phyloP scores from a whole-genome alignment of 2,113 vertebrate genomes.

The Brachyhypopomus occidentalis region DNA sequence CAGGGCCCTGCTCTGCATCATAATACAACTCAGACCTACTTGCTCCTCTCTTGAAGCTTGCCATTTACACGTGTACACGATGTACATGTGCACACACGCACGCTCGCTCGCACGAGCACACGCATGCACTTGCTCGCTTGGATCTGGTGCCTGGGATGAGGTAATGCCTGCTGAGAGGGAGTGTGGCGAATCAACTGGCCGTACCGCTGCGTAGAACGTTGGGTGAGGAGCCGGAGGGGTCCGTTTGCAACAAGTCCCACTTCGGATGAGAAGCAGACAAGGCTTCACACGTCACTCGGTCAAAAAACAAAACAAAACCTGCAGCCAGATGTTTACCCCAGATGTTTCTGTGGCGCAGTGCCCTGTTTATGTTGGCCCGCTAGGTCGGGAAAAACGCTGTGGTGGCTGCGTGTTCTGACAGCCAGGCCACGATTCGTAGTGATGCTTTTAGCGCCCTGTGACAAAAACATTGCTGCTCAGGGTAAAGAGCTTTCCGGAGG shows the following conservation, averaged over 20 bases:
- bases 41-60: conserved; percentile 24
- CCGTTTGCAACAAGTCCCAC: neutral
- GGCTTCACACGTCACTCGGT: conserved; percentile 17
- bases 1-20: conserved; percentile 52
- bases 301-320: neutral
- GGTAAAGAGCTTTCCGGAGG: conserved; percentile 41
- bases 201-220: conserved; percentile 23
- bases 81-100: conserved; percentile 22
- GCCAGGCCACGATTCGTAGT: conserved; percentile 17
- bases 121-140: conserved; percentile 24
- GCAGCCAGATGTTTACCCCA: conserved; percentile 46
- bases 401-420: neutral
- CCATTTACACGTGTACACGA: conserved; percentile 36
- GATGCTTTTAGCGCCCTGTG: conserved; percentile 6
- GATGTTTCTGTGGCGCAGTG: conserved; percentile 9
- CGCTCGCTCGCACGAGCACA: conserved; percentile 20
- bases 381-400: neutral
- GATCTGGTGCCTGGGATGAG: conserved; percentile 47
- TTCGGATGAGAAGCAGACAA: conserved; percentile 31
- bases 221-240: neutral
- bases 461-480: neutral
- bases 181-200: conserved; percentile 8
- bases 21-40: conserved; percentile 29
- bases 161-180: conserved; percentile 41
- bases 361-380: conserved; percentile 27